A percentile compares a stretch with the other conserved stretches of the same genome.
phyloP scores from a whole-genome alignment of 2,113 vertebrate species.

The Prietella phreatophila region DNA sequence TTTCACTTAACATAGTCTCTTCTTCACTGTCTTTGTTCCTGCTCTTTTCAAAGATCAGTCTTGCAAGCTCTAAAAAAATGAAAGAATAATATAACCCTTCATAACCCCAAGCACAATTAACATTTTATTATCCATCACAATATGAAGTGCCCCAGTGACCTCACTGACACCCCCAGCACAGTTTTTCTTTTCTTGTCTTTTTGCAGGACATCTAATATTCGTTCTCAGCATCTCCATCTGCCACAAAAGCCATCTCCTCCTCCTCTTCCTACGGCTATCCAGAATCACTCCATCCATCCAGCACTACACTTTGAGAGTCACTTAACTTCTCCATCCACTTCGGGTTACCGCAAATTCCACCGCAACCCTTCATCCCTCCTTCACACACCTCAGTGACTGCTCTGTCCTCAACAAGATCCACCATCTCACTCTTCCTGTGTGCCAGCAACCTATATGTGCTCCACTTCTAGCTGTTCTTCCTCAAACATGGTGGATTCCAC shows the following conservation, averaged over 20 bases:
- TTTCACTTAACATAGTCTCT: not conserved
- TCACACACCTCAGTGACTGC: not conserved
- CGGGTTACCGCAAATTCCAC: not conserved
- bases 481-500: conserved; percentile 19
- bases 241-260: not conserved
- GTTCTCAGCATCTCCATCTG: not conserved
- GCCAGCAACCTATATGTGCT: not conserved
- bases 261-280: not conserved
- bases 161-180: not conserved
- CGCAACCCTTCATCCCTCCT: not conserved
- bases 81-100: not conserved
- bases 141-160: conserved; percentile 6
- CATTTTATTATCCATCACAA: conserved; percentile 36
- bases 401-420: conserved; percentile 8
- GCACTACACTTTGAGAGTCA: not conserved
- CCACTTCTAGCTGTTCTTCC: conserved; percentile 8
- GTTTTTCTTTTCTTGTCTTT: not conserved
- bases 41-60: not conserved
- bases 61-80: not conserved
- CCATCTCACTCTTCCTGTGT: not conserved
- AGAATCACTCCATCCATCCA: conserved; percentile 2
- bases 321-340: not conserved
- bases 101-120: conserved; percentile 15
- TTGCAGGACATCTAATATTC: not conserved
- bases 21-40: not conserved